Base-by-base conservation (phyloP, 2,888 invertebrate species). In the Hesperia comma region DNA sequence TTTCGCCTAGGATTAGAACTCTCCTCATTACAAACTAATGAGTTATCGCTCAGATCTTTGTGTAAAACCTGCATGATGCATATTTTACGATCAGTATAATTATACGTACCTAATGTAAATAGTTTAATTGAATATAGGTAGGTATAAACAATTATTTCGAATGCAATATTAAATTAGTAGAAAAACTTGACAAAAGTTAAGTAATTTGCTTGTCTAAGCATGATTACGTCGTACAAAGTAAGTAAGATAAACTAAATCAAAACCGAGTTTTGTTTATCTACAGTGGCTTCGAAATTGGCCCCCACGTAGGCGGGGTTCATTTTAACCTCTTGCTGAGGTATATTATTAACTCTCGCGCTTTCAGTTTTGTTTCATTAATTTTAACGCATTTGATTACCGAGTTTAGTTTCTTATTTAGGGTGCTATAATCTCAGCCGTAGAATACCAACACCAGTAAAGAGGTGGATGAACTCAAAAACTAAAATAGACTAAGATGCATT, bases 401-500 rank as follows among this genome's bases (percentile, higher is more conserved):
- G 15, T 7, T 58, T 26, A 43, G 8, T 57, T 33, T 17, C 46
- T 32, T 43, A 58, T 58, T 58, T 58, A 15, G 15, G 26, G 6
- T 15, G 58, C 8, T 58, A 75, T 68, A 58, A 77, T 79, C 73
- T 76, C 72, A 72, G 70, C 71, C 80, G 84, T 83, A 83, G 84
- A 85, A 86, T 58, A 85, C 79, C 79, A 78, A 80, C 77, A 76
- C 75, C 78, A 76, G 72, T 75, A 74, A 75, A 71, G 83, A 82
- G 90, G 89, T 90, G 79, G 84, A 78, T 88, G 89, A 91, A 90
- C 91, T 81, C 81, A 57, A 78, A 55, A 77, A 83, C 85, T 79
- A 77, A 89, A 90, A 90, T 90, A 90, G 83, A 81, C 75, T 75
- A 71, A 79, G 75, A 80, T 76, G 78, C 74, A 77, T 83, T 78